Evolutionary conservation across 2,113 vertebrate species (phyloP).

Genomic region (Hydropotes inermis): DNA sequence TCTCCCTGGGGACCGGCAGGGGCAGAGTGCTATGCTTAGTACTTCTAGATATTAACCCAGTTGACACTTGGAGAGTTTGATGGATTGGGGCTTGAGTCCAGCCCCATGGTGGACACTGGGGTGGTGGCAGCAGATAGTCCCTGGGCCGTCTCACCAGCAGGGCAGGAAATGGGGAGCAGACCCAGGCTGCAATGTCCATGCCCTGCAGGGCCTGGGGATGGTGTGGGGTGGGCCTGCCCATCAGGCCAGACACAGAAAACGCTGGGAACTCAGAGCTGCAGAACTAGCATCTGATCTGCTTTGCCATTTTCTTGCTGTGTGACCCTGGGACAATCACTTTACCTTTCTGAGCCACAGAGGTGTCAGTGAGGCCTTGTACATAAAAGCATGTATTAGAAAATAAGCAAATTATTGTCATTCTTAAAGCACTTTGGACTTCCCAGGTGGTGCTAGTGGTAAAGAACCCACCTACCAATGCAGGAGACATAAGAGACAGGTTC

Average conservation of each 20-base stretch:
- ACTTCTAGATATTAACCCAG: not conserved
- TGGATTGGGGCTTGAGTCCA: too few relatives aligned
- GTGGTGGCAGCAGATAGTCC: not conserved
- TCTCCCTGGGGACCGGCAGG: not conserved
- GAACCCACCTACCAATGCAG: not conserved
- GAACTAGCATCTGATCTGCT: not conserved
- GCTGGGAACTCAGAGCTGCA: not conserved
- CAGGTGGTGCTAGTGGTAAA: not conserved
- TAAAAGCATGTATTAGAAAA: not conserved
- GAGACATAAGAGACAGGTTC: not conserved
- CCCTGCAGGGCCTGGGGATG: not conserved
- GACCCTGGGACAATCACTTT: not conserved
- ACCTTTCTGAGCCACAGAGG: not conserved
- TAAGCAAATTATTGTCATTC: not conserved
- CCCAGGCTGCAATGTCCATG: not conserved
- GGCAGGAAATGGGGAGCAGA: not conserved
- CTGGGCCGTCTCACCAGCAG: too few relatives aligned
- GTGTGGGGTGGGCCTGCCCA: not conserved
- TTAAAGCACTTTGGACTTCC: not conserved
- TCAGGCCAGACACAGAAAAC: not conserved
- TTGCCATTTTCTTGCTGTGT: not conserved
- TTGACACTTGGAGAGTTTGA: not conserved
- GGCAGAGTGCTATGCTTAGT: not conserved
- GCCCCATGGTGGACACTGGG: accelerated
- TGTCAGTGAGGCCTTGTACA: not conserved